phyloP scores from a whole-genome alignment of 2,888 invertebrate genomes.

The Latheticus oryzae region DNA sequence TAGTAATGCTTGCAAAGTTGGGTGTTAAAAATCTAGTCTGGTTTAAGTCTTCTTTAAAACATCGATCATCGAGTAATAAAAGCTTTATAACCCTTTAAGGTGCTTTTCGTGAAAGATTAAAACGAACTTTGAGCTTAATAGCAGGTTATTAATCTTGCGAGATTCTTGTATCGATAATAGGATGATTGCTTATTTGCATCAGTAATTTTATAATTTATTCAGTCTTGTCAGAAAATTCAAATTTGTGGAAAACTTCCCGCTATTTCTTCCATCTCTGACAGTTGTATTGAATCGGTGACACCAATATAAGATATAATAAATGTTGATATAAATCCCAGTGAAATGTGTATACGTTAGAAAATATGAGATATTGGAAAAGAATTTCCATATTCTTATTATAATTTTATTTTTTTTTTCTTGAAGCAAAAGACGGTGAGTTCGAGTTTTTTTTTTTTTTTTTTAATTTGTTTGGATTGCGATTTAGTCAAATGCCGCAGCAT shows the following conservation, averaged over 20 bases:
- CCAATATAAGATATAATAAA: constrained; percentile 22
- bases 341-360: constrained; percentile 8
- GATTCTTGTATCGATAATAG: no score
- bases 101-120: neutral
- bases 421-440: neutral
- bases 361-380: constrained; percentile 27
- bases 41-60: constrained; percentile 13
- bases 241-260: no score
- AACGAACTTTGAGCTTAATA: constrained; percentile 7
- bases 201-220: no score
- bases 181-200: no score
- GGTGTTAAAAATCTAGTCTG: no score
- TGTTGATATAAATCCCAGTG: constrained; percentile 31
- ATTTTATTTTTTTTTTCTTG: no score
- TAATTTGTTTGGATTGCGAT: constrained; percentile 8
- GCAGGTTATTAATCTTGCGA: constrained; percentile 7
- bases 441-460: neutral
- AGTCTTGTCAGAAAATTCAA: no score
- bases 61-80: constrained; percentile 20
- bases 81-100: constrained; percentile 13
- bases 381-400: no score
- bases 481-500: constrained; percentile 26
- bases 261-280: neutral
- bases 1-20: no score
- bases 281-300: constrained; percentile 23